Evolutionary conservation across 1,140 invertebrate genomes (phyloP).

Genomic region (Zaprionus taronus): DNA sequence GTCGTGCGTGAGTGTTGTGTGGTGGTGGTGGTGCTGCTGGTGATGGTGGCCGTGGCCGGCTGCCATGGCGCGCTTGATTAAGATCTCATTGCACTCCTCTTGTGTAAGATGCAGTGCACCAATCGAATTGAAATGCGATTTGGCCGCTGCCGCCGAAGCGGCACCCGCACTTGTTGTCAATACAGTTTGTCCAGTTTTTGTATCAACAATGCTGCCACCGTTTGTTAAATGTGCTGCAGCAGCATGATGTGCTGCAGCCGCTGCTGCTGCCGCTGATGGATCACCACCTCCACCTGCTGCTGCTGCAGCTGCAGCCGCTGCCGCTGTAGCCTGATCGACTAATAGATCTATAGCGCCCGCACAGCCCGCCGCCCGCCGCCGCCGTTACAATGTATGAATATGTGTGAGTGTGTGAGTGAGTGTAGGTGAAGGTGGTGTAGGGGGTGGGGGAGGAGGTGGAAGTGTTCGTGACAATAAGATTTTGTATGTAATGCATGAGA

Average conservation of each 20-base stretch:
- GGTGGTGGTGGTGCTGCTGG: constrained; percentile 80
- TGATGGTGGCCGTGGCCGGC: constrained; percentile 84
- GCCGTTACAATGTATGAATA: constrained; percentile 28
- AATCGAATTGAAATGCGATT: constrained; percentile 86
- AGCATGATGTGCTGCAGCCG: constrained; percentile 66
- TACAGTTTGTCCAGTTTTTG: constrained; percentile 83
- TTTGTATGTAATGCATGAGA: constrained; percentile 30
- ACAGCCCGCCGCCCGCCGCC: constrained; percentile 47
- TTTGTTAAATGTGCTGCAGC: constrained; percentile 67
- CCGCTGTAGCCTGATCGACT: constrained; percentile 77
- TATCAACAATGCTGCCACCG: constrained; percentile 82
- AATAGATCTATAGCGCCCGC: constrained; percentile 70
- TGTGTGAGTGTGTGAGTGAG: constrained; percentile 23
- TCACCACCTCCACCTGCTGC: constrained; percentile 63
- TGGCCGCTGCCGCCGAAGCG: constrained; percentile 65
- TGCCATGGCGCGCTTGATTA: constrained; percentile 87
- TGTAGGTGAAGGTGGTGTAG: constrained; percentile 6
- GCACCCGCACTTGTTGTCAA: constrained; percentile 74
- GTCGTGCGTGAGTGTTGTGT: constrained; percentile 70
- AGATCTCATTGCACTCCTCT: constrained; percentile 91
- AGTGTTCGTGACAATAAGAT: constrained; percentile 1
- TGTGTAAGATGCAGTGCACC: constrained; percentile 89
- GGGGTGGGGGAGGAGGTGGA: background rate
- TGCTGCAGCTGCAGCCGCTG: constrained; percentile 70
- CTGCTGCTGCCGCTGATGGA: constrained; percentile 12